Percentiles rank a stretch among this genome's conserved stretches.
Conservation (phyloP, 2,113 vertebrate species). For the Phasianus colchicus region DNA sequence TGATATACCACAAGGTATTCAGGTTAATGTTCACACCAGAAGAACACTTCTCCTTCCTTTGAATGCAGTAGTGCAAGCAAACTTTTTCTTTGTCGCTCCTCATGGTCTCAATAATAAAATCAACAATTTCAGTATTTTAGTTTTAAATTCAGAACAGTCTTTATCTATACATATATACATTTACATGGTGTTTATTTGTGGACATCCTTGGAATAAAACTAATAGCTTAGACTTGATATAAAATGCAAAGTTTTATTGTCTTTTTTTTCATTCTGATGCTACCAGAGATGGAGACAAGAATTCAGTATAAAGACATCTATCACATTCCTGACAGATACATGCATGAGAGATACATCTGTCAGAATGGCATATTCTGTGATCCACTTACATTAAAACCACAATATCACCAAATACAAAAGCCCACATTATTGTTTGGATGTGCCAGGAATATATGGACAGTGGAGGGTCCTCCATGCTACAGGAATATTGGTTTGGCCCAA, state of each 20-base stretch:
- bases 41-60: background rate
- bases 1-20: background rate
- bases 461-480: background rate
- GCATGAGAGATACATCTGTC: background rate
- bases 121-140: accelerated
- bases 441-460: background rate
- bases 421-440: background rate
- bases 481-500: background rate
- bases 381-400: background rate
- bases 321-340: background rate
- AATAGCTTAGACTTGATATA: background rate
- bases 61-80: background rate
- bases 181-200: background rate
- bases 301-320: background rate
- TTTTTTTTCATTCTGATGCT: background rate
- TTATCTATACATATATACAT: background rate
- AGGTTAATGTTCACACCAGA: accelerated
- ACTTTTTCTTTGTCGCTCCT: background rate
- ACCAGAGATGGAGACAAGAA: background rate
- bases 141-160: background rate
- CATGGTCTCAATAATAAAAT: background rate
- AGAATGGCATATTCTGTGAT: background rate
- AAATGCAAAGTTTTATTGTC: background rate
- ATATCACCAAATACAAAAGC: background rate
- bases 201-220: background rate